Percentiles rank a stretch among this genome's conserved stretches.
Conservation (phyloP, 2,113 vertebrate species). For the Coptodon bakossiorum region DNA sequence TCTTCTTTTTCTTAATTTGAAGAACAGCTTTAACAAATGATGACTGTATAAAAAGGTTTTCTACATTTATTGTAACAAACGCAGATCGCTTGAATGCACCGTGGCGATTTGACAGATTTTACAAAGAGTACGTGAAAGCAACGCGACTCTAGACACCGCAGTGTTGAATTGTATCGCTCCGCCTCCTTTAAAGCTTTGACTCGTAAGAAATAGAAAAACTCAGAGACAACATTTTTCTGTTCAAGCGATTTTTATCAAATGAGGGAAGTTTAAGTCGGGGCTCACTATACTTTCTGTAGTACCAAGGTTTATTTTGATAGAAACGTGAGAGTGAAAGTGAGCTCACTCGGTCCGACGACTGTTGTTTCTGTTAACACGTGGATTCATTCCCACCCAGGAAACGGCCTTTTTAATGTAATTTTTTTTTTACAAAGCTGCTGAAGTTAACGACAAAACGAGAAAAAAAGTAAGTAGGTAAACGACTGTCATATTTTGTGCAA, state of each 20-base stretch:
- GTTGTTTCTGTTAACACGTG: conserved; percentile 17
- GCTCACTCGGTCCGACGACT: neutral
- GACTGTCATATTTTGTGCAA: neutral
- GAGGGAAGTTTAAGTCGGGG: fast-evolving
- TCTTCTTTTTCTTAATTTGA: neutral
- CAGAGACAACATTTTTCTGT: neutral
- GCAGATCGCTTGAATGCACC: neutral
- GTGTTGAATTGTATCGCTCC: neutral
- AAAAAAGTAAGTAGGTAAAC: neutral
- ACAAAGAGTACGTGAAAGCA: neutral
- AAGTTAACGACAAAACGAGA: neutral
- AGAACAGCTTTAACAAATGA: neutral
- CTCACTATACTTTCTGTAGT: neutral
- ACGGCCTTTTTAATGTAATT: neutral
- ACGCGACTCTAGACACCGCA: neutral
- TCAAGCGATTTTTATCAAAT: neutral
- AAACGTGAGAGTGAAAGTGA: neutral
- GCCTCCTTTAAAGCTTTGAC: neutral
- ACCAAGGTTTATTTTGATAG: neutral
- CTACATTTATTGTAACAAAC: neutral
- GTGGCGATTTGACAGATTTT: neutral
- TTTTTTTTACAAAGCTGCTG: neutral
- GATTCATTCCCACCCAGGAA: neutral
- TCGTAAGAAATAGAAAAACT: neutral
- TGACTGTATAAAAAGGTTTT: neutral